Evolutionary conservation across 2,113 vertebrate species (phyloP).

Genomic region (Anthoscopus minutus): DNA sequence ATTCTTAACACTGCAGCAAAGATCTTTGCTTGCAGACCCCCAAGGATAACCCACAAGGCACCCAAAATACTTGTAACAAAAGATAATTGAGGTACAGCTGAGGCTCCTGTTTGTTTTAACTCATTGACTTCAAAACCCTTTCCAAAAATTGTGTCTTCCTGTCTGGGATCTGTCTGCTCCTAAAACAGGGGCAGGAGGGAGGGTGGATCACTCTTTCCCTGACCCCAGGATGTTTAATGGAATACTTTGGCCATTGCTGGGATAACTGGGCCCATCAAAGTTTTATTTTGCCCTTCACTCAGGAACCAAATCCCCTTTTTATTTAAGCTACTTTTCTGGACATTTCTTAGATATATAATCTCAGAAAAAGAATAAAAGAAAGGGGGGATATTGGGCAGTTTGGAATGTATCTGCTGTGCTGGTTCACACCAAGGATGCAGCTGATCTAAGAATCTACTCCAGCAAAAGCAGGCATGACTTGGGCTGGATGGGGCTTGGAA

Average conservation of each 20-base stretch:
- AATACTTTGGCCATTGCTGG: not conserved
- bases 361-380: not conserved
- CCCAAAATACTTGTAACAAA: not conserved
- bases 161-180: not conserved
- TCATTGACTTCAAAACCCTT: not conserved
- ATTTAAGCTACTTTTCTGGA: not conserved
- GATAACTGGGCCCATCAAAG: not conserved
- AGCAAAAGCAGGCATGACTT: rapidly evolving
- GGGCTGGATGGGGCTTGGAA: not conserved
- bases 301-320: not conserved
- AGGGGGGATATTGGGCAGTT: not conserved
- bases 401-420: not conserved
- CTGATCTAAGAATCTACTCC: not conserved
- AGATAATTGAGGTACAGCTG: not conserved
- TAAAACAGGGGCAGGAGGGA: not conserved
- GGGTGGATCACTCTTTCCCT: not conserved
- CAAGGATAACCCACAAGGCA: not conserved
- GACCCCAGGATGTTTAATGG: not conserved
- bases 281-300: not conserved
- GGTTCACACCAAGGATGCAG: not conserved
- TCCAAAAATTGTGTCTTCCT: not conserved
- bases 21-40: not conserved
- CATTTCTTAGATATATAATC: not conserved
- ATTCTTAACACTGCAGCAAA: not conserved
- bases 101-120: not conserved